Percentiles rank a stretch among this genome's conserved stretches.
These are phyloP conservation scores for Hypena proboscidalis DNA, from an alignment of 2,888 invertebrate species.

Conservation along the genomic window DNA sequence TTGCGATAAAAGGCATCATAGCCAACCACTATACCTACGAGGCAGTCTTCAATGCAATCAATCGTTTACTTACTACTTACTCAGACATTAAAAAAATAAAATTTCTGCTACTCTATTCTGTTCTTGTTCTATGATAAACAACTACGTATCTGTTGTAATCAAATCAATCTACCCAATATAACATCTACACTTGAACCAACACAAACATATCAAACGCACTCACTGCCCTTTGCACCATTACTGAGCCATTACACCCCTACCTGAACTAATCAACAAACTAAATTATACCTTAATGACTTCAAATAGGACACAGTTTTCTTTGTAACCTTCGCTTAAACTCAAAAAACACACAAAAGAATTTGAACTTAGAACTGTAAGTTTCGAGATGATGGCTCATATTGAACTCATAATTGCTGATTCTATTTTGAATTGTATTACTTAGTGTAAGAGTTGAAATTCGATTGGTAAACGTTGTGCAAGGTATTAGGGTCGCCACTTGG, in stretches of 20 bases:
- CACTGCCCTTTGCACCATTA: conserved; percentile 66
- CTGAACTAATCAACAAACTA: conserved; percentile 35
- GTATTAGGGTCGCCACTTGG: conserved; percentile 16
- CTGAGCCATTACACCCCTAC: conserved; percentile 74
- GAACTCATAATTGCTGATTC: background rate
- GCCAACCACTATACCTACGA: too few relatives aligned
- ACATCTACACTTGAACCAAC: conserved; percentile 17
- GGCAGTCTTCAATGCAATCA: too few relatives aligned
- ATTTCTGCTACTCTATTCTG: too few relatives aligned
- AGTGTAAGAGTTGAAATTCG: background rate
- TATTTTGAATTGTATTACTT: background rate
- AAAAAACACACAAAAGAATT: conserved; percentile 7
- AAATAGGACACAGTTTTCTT: conserved; percentile 17
- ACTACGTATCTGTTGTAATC: conserved; percentile 9
- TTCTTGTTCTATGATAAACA: background rate
- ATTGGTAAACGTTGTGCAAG: conserved; percentile 10
- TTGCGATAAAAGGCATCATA: too few relatives aligned
- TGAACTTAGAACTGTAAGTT: conserved; percentile 2
- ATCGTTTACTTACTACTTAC: too few relatives aligned
- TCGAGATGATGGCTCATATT: conserved; percentile 1
- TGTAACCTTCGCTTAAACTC: background rate
- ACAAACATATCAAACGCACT: conserved; percentile 72
- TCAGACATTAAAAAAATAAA: too few relatives aligned
- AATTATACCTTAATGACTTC: conserved; percentile 33
- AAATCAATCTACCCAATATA: conserved; percentile 18